Evolutionary conservation across 2,797 vertebrate genomes (phyloP).

Genomic region (Anabacerthia variegaticeps): DNA sequence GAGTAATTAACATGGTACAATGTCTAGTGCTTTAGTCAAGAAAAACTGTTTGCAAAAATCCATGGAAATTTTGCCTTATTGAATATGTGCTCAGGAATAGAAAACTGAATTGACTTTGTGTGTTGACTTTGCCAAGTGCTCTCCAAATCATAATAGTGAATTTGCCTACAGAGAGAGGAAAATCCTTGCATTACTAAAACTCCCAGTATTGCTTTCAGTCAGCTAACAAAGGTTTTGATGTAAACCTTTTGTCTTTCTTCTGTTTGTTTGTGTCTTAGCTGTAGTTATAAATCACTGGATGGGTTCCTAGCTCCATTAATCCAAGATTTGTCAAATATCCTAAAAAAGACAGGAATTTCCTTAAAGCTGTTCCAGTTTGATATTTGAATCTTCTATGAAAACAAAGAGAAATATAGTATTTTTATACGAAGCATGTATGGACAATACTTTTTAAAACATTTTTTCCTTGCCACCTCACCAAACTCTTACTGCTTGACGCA

Average conservation of each 20-base stretch:
- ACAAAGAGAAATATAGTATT: neutral
- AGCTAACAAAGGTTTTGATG: neutral
- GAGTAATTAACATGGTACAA: neutral
- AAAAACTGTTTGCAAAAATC: neutral
- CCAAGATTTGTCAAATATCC: neutral
- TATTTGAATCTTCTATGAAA: neutral
- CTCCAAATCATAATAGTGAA: neutral
- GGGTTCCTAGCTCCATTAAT: neutral
- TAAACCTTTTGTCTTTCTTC: neutral
- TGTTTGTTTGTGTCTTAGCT: neutral
- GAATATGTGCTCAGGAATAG: neutral
- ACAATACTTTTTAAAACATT: neutral
- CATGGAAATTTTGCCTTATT: neutral
- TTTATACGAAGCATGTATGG: neutral
- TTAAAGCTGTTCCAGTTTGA: neutral
- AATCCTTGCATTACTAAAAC: neutral
- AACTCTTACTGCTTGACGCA: neutral
- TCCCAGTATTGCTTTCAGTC: neutral
- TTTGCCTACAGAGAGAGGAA: neutral
- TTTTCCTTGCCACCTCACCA: neutral
- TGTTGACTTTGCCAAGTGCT: conserved; percentile 1
- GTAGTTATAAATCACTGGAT: neutral
- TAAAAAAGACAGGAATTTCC: neutral
- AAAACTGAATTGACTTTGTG: neutral
- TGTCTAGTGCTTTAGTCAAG: neutral